A percentile compares a stretch with the other conserved stretches of the same genome.
phyloP scores from a whole-genome alignment of 2,797 vertebrate species.

The Monodelphis domestica region DNA sequence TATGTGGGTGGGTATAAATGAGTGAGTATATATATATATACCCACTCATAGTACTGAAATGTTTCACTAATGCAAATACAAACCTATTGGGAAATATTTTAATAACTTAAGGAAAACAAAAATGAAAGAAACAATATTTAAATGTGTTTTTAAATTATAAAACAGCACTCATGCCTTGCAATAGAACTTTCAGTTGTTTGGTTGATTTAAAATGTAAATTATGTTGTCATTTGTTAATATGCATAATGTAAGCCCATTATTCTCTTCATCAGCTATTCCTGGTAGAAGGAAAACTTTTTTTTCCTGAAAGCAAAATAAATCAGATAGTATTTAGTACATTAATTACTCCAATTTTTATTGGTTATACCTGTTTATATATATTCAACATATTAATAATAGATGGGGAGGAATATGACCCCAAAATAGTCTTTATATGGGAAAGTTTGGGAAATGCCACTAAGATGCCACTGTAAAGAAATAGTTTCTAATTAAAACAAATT shows the following conservation, averaged over 20 bases:
- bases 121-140: background rate
- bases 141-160: conserved; percentile 7
- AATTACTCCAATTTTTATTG: background rate
- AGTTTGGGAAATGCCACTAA: background rate
- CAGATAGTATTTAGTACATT: background rate
- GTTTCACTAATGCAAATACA: background rate
- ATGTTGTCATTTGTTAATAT: background rate
- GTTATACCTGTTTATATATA: background rate
- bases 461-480: background rate
- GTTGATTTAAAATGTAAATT: background rate
- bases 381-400: background rate
- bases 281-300: conserved; percentile 12
- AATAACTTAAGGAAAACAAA: conserved; percentile 24
- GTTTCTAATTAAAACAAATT: background rate
- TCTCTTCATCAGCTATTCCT: conserved; percentile 40
- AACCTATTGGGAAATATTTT: background rate
- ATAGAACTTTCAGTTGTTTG: accelerated
- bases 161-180: background rate
- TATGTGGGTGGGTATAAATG: too few relatives aligned
- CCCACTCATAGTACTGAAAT: background rate
- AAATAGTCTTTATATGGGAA: background rate
- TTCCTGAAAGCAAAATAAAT: conserved; percentile 66
- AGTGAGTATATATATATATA: background rate
- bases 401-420: background rate
- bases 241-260: background rate